Evolutionary conservation across 2,113 vertebrate genomes (phyloP).

Genomic region (Cephalopterus ornatus): DNA sequence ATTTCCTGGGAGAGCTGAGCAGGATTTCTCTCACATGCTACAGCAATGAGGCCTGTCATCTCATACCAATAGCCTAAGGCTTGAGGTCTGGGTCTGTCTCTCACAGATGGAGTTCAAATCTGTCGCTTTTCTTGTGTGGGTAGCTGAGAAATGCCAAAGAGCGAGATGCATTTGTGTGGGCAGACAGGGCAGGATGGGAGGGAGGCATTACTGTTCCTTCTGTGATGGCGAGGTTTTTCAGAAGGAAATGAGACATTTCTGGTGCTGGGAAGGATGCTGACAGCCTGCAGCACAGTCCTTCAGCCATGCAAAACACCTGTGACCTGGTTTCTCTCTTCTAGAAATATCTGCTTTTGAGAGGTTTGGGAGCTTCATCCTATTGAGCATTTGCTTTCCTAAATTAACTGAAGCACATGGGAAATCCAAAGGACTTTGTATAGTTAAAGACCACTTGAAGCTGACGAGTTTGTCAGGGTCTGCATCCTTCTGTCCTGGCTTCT

Average conservation of each 20-base stretch:
- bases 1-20: neutral
- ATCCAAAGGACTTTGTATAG: neutral
- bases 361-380: neutral
- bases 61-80: neutral
- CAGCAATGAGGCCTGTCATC: neutral
- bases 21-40: neutral
- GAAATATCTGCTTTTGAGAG: neutral
- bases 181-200: accelerated
- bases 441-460: neutral
- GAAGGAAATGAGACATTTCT: neutral
- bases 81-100: neutral
- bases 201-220: neutral
- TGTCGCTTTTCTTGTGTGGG: neutral
- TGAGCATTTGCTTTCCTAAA: neutral
- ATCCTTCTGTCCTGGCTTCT: neutral
- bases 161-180: neutral
- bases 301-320: neutral
- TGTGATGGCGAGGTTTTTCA: neutral
- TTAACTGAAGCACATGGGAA: accelerated
- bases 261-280: neutral
- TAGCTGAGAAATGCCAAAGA: neutral
- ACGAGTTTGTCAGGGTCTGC: neutral
- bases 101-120: neutral
- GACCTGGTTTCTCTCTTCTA: neutral
- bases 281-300: neutral